Evolutionary conservation across 2,113 vertebrate species (phyloP).

Genomic region (Oxyruncus cristatus): DNA sequence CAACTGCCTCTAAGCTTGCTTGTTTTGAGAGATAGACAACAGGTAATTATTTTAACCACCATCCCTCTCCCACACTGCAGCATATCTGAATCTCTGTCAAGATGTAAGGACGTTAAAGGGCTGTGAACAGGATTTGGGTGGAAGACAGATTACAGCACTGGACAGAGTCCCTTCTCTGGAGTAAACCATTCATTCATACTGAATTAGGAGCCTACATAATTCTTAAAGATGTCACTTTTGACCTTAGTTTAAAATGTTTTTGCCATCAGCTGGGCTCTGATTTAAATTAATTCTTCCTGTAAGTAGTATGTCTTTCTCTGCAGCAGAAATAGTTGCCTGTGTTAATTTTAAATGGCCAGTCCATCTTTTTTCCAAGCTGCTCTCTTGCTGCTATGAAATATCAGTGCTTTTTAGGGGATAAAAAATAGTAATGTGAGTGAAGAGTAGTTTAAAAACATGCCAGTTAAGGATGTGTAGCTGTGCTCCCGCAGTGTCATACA

Average conservation of each 20-base stretch:
- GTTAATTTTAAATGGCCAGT: background rate
- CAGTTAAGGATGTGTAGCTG: background rate
- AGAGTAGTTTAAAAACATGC: background rate
- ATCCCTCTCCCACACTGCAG: background rate
- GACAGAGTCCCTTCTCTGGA: background rate
- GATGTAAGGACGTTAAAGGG: fast-evolving
- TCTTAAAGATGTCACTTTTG: background rate
- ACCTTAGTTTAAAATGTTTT: background rate
- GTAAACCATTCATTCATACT: background rate
- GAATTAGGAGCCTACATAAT: background rate
- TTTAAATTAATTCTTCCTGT: background rate
- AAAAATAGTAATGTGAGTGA: background rate
- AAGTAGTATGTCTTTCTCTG: background rate
- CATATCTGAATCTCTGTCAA: background rate
- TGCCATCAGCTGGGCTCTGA: background rate
- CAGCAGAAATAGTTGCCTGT: background rate
- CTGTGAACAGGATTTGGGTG: background rate
- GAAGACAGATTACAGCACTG: background rate
- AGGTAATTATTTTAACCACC: background rate
- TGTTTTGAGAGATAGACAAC: background rate
- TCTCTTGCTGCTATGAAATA: background rate
- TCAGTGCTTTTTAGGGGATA: background rate
- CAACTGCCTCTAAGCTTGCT: background rate
- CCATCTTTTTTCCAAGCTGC: background rate
- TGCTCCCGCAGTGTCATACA: background rate